phyloP scores from a whole-genome alignment of 1,140 invertebrate genomes.

The Penaeus indicus region DNA sequence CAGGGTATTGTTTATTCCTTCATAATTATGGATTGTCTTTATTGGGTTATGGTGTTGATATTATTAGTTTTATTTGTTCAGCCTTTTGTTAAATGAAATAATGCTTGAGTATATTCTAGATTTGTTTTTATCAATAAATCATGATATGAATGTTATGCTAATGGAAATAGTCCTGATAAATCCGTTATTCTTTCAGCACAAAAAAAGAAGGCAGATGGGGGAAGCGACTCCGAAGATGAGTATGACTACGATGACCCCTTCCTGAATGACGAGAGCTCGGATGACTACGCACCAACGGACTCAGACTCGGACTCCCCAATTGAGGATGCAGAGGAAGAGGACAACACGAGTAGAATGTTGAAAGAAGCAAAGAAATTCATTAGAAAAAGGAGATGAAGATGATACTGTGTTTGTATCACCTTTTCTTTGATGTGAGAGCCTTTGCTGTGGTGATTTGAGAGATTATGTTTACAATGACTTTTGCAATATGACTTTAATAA shows the following conservation, averaged over 20 bases:
- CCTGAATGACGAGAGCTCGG: constrained; percentile 61
- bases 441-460: no score
- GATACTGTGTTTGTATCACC: not conserved
- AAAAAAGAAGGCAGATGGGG: not conserved
- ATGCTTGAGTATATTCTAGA: no score
- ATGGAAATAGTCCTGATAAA: no score
- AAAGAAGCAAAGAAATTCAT: constrained; percentile 59
- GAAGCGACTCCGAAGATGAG: constrained; percentile 49
- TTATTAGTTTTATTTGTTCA: no score
- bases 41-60: no score
- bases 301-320: constrained; percentile 43
- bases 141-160: no score
- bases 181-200: not conserved
- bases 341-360: constrained; percentile 35
- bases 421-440: no score
- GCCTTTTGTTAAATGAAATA: no score
- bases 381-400: constrained; percentile 27
- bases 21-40: no score
- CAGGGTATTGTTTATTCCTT: not conserved
- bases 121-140: no score
- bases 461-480: no score
- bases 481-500: no score
- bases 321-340: constrained; percentile 49
- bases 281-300: constrained; percentile 65
- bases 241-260: constrained; percentile 64